Conservation (phyloP, 2,888 invertebrate genomes). For the Hybos culiciformis region DNA sequence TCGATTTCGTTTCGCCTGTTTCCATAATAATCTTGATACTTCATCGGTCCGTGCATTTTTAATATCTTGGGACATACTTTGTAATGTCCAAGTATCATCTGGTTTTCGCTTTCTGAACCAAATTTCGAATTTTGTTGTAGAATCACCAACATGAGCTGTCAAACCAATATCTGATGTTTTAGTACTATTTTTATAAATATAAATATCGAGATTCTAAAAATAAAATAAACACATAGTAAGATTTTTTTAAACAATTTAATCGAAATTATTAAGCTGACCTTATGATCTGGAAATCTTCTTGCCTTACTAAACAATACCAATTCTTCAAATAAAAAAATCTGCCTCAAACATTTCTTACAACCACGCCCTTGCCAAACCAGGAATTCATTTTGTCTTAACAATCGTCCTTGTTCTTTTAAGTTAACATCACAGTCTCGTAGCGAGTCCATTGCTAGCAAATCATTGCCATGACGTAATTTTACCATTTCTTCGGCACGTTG, state of each 20-base stretch:
- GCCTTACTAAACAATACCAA: slow-evolving; percentile 87
- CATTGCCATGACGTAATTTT: slow-evolving; percentile 82
- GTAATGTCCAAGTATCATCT: slow-evolving; percentile 65
- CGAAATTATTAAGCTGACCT: no score
- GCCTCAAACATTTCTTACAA: slow-evolving; percentile 61
- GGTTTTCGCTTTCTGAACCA: slow-evolving; percentile 81
- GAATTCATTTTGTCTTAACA: slow-evolving; percentile 84
- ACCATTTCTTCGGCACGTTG: slow-evolving; percentile 87
- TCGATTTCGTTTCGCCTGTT: slow-evolving; percentile 88
- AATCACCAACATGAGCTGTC: slow-evolving; percentile 80
- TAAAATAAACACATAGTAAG: no score
- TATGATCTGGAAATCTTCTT: slow-evolving; percentile 65
- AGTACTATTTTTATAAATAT: slow-evolving; percentile 88
- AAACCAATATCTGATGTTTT: slow-evolving; percentile 88
- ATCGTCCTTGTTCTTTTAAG: slow-evolving; percentile 83
- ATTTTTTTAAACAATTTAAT: no score
- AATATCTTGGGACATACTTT: slow-evolving; percentile 76
- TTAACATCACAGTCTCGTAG: slow-evolving; percentile 88
- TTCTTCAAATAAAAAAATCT: slow-evolving; percentile 87
- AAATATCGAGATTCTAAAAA: slow-evolving; percentile 71
- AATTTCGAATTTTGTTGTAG: slow-evolving; percentile 79
- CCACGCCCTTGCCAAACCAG: slow-evolving; percentile 71
- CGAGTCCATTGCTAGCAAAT: slow-evolving; percentile 87
- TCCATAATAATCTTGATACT: slow-evolving; percentile 81
- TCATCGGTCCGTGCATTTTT: slow-evolving; percentile 85